A percentile compares a stretch with the other conserved stretches of the same genome.
Conservation (phyloP, 2,797 vertebrate species). For the Hemibagrus guttatus region DNA sequence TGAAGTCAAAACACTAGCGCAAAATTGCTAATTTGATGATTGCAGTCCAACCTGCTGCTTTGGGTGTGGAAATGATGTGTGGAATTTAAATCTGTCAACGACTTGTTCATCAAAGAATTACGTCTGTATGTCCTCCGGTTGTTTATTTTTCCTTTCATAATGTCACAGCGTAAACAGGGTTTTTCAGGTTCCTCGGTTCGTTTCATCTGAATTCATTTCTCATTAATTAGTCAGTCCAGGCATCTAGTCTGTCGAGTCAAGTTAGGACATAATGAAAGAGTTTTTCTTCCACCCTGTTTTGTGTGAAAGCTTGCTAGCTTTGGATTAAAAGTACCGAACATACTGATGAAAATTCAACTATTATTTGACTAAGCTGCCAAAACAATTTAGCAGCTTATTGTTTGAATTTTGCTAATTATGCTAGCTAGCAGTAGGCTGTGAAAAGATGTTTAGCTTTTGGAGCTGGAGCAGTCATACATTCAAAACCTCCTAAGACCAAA, state of each 20-base stretch:
- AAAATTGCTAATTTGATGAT: background rate
- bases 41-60: background rate
- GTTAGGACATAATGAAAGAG: background rate
- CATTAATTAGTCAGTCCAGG: background rate
- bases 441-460: background rate
- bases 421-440: background rate
- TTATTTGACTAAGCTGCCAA: no score
- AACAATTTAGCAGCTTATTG: background rate
- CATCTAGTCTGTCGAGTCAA: background rate
- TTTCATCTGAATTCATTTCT: background rate
- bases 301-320: background rate
- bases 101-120: background rate
- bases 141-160: background rate
- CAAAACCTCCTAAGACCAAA: background rate
- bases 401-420: background rate
- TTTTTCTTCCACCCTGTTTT: background rate
- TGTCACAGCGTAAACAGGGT: background rate
- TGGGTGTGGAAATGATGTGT: background rate
- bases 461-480: background rate
- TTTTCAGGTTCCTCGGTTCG: background rate
- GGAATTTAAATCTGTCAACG: background rate
- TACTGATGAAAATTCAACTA: no score
- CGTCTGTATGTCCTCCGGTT: background rate
- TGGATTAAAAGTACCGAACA: no score
- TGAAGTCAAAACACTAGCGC: background rate